Conservation (phyloP, 1,140 invertebrate species). For the Drosophila parvula region DNA sequence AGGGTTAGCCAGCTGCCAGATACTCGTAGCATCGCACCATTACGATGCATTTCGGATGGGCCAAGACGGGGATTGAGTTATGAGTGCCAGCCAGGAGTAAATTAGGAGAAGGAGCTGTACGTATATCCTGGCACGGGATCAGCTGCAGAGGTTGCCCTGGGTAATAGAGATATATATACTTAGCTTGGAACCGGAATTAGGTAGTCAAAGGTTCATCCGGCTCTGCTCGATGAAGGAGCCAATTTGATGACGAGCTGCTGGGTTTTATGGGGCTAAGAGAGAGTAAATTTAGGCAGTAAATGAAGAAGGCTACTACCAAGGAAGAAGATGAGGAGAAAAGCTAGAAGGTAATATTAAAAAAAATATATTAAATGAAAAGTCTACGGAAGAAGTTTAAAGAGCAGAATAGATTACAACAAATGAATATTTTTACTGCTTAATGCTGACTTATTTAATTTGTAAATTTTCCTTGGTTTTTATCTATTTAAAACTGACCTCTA, state of each 20-base stretch:
- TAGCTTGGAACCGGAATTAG: slow-evolving; percentile 31
- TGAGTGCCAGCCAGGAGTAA: slow-evolving; percentile 36
- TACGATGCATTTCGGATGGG: slow-evolving; percentile 3
- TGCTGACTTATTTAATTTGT: not conserved
- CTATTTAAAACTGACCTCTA: not conserved
- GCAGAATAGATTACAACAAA: too few relatives aligned
- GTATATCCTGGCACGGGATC: slow-evolving; percentile 32
- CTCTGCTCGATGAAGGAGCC: slow-evolving; percentile 4
- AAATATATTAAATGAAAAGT: not conserved
- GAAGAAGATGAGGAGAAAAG: not conserved
- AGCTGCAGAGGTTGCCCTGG: slow-evolving; percentile 20
- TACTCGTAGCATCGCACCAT: not conserved
- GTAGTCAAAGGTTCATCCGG: slow-evolving; percentile 44
- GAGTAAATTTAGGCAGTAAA: slow-evolving; percentile 15
- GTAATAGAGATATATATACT: slow-evolving; percentile 27
- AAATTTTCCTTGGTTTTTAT: not conserved
- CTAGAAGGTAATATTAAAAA: not conserved
- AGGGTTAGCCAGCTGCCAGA: slow-evolving; percentile 23
- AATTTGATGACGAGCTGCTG: slow-evolving; percentile 28
- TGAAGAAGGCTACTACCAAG: not conserved
- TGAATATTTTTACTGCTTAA: not conserved
- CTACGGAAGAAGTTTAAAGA: not conserved
- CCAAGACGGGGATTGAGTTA: slow-evolving; percentile 37
- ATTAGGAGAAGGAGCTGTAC: slow-evolving; percentile 35
- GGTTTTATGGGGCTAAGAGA: slow-evolving; percentile 17